Evolutionary conservation across 1,140 invertebrate species (phyloP).

Genomic region (Brachionus rubens): DNA sequence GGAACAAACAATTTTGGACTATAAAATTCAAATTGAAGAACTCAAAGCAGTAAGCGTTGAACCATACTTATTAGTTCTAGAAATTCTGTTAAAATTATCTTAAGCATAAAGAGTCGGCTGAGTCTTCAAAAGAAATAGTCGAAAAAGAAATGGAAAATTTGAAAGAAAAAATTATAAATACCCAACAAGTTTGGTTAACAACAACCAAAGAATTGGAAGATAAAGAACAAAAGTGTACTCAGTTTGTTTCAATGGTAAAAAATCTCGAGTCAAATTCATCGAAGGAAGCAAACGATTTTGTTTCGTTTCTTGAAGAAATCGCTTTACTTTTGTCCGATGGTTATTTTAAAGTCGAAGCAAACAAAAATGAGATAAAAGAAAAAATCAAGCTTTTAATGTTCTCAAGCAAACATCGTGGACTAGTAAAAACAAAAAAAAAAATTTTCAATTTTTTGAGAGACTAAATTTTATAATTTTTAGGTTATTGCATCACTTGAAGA

Average conservation of each 20-base stretch:
- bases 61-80: slow-evolving; percentile 48
- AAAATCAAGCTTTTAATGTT: slow-evolving; percentile 48
- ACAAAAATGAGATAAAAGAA: slow-evolving; percentile 54
- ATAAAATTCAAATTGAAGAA: slow-evolving; percentile 57
- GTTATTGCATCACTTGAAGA: not conserved
- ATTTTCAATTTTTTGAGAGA: not conserved
- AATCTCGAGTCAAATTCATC: slow-evolving; percentile 47
- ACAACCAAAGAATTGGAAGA: slow-evolving; percentile 54
- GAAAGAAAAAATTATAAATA: slow-evolving; percentile 54
- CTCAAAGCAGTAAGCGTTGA: slow-evolving; percentile 50
- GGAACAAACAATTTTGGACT: slow-evolving; percentile 57
- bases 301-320: slow-evolving; percentile 54
- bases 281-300: slow-evolving; percentile 49
- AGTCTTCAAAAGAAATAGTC: slow-evolving; percentile 50
- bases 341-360: slow-evolving; percentile 49
- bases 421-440: slow-evolving; percentile 11
- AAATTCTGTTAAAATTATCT: slow-evolving; percentile 14
- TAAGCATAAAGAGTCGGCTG: slow-evolving; percentile 57
- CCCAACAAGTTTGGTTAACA: slow-evolving; percentile 53
- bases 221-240: slow-evolving; percentile 50
- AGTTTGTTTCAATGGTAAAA: slow-evolving; percentile 43
- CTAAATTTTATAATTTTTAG: not conserved
- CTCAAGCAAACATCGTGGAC: slow-evolving; percentile 40
- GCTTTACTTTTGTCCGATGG: slow-evolving; percentile 52
- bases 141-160: slow-evolving; percentile 54